These are phyloP conservation scores for Philonicus albiceps DNA, from an alignment of 2,888 invertebrate genomes.

Conservation along the genomic window DNA sequence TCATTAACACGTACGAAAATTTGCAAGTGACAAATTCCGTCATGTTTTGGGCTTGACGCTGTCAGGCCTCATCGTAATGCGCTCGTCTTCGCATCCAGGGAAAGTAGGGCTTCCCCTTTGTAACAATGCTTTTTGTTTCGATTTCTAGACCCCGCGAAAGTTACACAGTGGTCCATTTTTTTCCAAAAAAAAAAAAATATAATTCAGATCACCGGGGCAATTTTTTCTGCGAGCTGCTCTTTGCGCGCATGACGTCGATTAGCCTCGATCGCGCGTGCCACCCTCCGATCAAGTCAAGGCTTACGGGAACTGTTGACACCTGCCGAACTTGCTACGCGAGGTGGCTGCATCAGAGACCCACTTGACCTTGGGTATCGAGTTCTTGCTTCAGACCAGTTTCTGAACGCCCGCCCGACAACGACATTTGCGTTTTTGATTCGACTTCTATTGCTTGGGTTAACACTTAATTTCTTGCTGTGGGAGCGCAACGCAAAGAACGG, in stretches of 20 bases:
- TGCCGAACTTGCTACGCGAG: background rate
- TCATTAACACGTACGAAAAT: background rate
- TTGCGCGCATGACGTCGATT: background rate
- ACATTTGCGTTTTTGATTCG: background rate
- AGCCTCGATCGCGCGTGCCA: background rate
- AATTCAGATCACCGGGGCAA: background rate
- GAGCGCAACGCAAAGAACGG: background rate
- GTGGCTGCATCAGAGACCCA: background rate
- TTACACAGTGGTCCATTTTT: background rate
- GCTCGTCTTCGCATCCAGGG: background rate
- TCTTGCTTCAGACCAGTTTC: background rate
- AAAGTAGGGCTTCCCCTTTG: background rate
- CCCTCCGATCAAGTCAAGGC: background rate
- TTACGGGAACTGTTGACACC: background rate
- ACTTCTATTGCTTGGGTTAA: background rate
- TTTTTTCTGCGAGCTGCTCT: background rate
- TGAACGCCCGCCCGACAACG: background rate
- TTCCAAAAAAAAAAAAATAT: no score
- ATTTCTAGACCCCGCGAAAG: background rate
- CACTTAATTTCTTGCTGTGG: background rate
- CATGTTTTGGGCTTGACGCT: background rate
- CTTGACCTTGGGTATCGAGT: background rate
- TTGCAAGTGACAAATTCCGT: background rate
- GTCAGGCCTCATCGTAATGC: background rate
- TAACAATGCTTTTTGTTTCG: background rate